Evolutionary conservation across 2,113 vertebrate genomes (phyloP).

Genomic region (Sylvicapra grimmia): DNA sequence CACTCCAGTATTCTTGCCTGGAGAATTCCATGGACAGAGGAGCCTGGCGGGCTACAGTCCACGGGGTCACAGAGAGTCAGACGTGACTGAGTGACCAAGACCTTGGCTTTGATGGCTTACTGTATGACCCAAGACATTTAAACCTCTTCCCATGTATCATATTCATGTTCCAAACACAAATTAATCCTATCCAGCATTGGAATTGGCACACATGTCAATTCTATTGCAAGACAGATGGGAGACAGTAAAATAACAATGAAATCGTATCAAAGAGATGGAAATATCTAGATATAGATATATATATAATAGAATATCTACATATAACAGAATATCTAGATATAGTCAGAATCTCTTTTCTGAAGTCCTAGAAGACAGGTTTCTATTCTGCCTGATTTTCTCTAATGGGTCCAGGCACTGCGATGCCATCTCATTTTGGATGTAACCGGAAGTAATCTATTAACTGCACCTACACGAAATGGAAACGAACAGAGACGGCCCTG

Average conservation of each 20-base stretch:
- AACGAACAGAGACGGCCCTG: background rate
- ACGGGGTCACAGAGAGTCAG: background rate
- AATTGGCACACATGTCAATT: background rate
- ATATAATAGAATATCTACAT: too few relatives aligned
- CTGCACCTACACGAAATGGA: background rate
- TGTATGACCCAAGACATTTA: background rate
- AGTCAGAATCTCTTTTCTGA: conserved; percentile 29
- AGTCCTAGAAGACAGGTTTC: conserved; percentile 14
- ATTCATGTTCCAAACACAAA: background rate
- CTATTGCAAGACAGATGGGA: background rate
- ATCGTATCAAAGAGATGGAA: background rate
- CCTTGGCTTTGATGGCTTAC: background rate
- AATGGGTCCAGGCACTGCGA: background rate
- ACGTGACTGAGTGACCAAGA: background rate
- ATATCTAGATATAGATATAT: background rate
- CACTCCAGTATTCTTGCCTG: background rate
- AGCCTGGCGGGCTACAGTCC: background rate
- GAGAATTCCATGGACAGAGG: background rate
- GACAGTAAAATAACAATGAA: background rate
- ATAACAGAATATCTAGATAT: background rate
- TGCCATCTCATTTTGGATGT: background rate
- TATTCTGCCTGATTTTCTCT: conserved; percentile 29
- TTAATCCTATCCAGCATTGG: background rate
- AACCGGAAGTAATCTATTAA: background rate
- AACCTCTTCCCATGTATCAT: background rate